Base-by-base conservation (phyloP, 2,797 vertebrate genomes). In the Falco novaeseelandiae region DNA sequence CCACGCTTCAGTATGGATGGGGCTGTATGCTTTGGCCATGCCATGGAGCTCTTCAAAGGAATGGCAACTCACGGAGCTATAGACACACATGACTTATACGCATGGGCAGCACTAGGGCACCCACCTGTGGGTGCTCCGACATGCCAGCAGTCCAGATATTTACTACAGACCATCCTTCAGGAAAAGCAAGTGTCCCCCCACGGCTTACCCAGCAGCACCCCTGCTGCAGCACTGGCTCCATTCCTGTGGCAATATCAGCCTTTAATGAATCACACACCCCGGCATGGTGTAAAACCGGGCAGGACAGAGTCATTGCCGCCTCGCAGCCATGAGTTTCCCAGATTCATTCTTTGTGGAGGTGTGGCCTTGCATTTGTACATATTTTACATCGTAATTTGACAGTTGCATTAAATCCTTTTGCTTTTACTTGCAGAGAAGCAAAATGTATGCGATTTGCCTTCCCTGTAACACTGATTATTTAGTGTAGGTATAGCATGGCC, bases 251-350 rank as follows among this genome's bases (percentile, higher is more conserved):
- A 71, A 32, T 4, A 29, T 13, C 61, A 54, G 22, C 26, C 67
- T 73, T 55, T 46, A 42, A 89, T 6, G 32, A 48, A 30, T 14
- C 29, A 10, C 14, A 12, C 4, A 25, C 27, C 20, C 3, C 5
- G 58, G 32, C 13, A 3, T 1, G 15, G 20, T 23, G 9, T 66
- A 36, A 58, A 58, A 36, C 6, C n/a, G 17, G 25, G 10, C 38
- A 74, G 65, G 63, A 20, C n/a, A 67, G n/a, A 32, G 42, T 4
- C 73, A 36, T 6, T 49, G 14, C 55, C 52, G 61, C 15, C n/a
- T 83, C 4, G 1, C 19, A 67, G 55, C 0, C 0, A 38, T 0
- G 0, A 46, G 12, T 55, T 89, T 49, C 59, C 44, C 17, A 2
- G 3, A 66, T 38, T 71, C 20, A 2, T 32, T 61, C 67, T 87